Evolutionary conservation across 1,140 invertebrate species (phyloP).

Genomic region (Paraescarpia echinospica): DNA sequence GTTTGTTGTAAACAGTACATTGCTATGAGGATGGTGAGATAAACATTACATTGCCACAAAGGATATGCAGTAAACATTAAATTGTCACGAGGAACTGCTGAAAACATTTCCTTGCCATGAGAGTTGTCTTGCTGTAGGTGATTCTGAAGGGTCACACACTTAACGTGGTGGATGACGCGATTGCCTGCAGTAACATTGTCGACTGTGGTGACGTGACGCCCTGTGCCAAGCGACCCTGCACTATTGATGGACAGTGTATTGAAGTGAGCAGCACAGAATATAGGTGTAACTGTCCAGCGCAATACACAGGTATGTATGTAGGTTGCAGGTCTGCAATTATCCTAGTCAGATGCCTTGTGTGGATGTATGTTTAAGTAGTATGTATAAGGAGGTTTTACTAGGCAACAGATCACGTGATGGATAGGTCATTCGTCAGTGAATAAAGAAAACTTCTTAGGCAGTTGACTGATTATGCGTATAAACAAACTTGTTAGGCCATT

Average conservation of each 20-base stretch:
- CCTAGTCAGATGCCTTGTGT: background rate
- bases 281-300: conserved; percentile 62
- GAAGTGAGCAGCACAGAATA: conserved; percentile 54
- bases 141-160: conserved; percentile 66
- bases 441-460: background rate
- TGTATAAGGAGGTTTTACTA: conserved; percentile 3
- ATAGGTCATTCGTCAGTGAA: background rate
- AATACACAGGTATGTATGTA: conserved; percentile 53
- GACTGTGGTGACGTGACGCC: conserved; percentile 66
- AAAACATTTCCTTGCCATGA: no score
- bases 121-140: conserved; percentile 60
- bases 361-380: conserved; percentile 59
- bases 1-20: no score
- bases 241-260: conserved; percentile 64
- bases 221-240: conserved; percentile 65
- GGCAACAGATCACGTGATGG: no score
- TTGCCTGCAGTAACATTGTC: conserved; percentile 73
- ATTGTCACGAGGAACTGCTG: no score
- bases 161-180: conserved; percentile 68
- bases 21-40: no score
- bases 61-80: no score
- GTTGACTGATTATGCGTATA: background rate
- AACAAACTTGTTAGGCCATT: background rate
- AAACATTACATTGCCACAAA: no score
- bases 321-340: background rate